Conservation (phyloP, 2,888 invertebrate species). For the Clostera curtula region DNA sequence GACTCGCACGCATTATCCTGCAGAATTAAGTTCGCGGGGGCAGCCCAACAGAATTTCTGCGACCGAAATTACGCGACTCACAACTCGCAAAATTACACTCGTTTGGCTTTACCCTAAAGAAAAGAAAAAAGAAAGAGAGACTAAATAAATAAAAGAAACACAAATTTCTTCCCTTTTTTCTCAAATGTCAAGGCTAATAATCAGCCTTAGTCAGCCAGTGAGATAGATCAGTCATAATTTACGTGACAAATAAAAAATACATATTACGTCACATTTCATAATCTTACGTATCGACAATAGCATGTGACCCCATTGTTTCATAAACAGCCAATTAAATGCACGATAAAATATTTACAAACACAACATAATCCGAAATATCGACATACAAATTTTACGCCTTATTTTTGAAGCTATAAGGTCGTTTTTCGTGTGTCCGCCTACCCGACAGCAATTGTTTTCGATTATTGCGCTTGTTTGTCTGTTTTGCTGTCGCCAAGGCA, state of each 20-base stretch:
- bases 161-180: too few species aligned
- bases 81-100: too few species aligned
- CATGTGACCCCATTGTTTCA: constrained; percentile 44
- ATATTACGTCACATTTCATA: constrained; percentile 25
- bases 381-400: constrained; percentile 10
- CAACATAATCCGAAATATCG: constrained; percentile 24
- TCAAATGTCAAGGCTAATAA: too few species aligned
- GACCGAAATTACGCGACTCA: too few species aligned
- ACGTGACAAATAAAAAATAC: background rate
- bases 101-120: too few species aligned
- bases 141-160: too few species aligned
- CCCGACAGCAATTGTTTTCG: constrained; percentile 19
- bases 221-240: too few species aligned
- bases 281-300: constrained; percentile 37
- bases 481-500: constrained; percentile 24
- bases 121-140: too few species aligned
- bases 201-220: too few species aligned
- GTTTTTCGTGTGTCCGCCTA: constrained; percentile 16
- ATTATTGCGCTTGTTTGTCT: constrained; percentile 26
- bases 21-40: too few species aligned
- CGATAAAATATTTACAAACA: constrained; percentile 40
- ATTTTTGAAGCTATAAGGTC: constrained; percentile 19
- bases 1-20: too few species aligned
- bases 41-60: too few species aligned
- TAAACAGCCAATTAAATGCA: constrained; percentile 25